These are phyloP conservation scores for Labia minor DNA, from an alignment of 2,888 invertebrate genomes.

Conservation along the genomic window DNA sequence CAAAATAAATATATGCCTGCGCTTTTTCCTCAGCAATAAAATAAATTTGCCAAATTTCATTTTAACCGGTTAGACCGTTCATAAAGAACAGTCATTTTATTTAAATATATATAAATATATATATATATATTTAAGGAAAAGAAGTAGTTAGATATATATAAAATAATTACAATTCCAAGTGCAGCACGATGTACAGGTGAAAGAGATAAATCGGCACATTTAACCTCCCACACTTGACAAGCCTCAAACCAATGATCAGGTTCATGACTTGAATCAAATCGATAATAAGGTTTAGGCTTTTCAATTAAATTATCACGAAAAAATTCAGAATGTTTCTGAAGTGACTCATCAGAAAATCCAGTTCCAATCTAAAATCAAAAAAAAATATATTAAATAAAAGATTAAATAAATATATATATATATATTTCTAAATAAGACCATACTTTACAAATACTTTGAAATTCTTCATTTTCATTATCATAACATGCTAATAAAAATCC, in stretches of 20 bases:
- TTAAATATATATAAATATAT: too few species aligned
- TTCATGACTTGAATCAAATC: constrained; percentile 57
- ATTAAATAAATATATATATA: neutral
- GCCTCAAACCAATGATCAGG: constrained; percentile 88
- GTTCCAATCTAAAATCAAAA: constrained; percentile 64
- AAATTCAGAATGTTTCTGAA: constrained; percentile 62
- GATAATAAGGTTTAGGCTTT: constrained; percentile 67
- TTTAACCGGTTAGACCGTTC: too few species aligned
- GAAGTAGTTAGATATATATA: too few species aligned
- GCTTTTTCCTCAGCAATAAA: too few species aligned
- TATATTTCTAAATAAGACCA: constrained; percentile 29
- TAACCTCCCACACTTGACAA: constrained; percentile 87
- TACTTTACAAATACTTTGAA: constrained; percentile 85
- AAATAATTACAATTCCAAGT: constrained; percentile 57
- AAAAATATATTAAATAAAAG: neutral
- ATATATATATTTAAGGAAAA: too few species aligned
- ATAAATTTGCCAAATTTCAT: too few species aligned
- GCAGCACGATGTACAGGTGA: constrained; percentile 91
- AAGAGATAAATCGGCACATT: constrained; percentile 93
- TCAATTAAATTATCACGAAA: constrained; percentile 66
- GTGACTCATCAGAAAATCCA: constrained; percentile 87
- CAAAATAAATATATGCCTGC: too few species aligned
- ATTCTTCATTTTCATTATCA: constrained; percentile 79
- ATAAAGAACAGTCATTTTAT: too few species aligned
- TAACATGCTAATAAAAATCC: constrained; percentile 93